These are phyloP conservation scores for Nesospiza acunhae DNA, from an alignment of 2,113 vertebrate genomes.

Conservation along the genomic window DNA sequence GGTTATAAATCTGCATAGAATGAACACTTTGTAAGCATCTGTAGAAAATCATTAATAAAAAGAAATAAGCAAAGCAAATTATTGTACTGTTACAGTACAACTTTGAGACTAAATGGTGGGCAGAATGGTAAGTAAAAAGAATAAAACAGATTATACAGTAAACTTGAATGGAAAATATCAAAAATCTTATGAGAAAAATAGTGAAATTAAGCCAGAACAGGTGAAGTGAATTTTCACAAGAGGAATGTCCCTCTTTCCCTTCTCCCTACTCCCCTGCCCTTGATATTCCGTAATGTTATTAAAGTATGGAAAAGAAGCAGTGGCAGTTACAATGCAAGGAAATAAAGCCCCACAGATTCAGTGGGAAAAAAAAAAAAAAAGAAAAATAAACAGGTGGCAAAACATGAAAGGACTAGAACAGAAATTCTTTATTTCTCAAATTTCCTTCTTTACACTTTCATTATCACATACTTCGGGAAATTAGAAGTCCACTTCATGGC, in stretches of 20 bases:
- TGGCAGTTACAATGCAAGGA: neutral
- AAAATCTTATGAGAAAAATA: neutral
- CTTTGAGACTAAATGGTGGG: neutral
- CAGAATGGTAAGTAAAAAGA: neutral
- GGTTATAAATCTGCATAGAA: neutral
- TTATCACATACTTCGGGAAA: neutral
- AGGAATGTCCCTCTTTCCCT: neutral
- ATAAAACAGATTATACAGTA: neutral
- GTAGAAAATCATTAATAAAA: neutral
- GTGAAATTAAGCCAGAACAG: neutral
- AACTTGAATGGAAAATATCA: neutral
- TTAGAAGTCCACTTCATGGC: neutral
- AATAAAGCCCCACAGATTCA: neutral
- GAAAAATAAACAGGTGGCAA: accelerated
- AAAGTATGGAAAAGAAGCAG: neutral
- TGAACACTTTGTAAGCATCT: neutral
- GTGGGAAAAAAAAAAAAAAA: neutral
- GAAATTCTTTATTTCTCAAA: neutral
- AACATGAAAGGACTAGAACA: neutral
- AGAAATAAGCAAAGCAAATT: neutral
- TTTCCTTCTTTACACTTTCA: neutral
- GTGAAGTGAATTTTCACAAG: neutral
- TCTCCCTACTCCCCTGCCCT: accelerated
- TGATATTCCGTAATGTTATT: neutral
- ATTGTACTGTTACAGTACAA: neutral